Percentiles rank a stretch among this genome's conserved stretches.
Conservation (phyloP, 2,888 invertebrate species). For the Chaetogeoica ovagalla region DNA sequence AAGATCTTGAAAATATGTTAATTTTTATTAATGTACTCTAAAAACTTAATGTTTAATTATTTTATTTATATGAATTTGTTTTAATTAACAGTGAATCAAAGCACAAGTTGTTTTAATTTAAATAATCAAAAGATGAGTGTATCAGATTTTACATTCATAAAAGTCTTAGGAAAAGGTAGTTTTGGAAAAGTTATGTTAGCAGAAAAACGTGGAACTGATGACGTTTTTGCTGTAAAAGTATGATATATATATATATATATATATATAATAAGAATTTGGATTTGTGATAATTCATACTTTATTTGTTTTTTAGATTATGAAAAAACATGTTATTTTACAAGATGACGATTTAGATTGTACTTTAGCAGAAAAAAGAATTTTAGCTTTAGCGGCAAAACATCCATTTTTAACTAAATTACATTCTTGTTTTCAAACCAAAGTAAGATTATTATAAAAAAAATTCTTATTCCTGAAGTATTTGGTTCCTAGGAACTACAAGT, state of each 20-base stretch:
- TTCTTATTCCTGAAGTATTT: no score
- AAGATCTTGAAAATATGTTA: no score
- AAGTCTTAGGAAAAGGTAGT: slow-evolving; percentile 98
- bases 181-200: slow-evolving; percentile 99
- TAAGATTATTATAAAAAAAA: slow-evolving; percentile 57
- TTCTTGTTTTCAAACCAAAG: slow-evolving; percentile 94
- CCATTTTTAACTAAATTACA: slow-evolving; percentile 96
- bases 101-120: slow-evolving; percentile 57
- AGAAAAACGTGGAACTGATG: slow-evolving; percentile 88
- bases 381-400: slow-evolving; percentile 95
- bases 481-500: no score
- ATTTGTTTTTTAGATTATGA: slow-evolving; percentile 23
- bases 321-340: slow-evolving; percentile 94
- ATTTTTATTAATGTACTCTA: no score
- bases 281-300: slow-evolving; percentile 59
- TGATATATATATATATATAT: neutral
- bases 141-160: slow-evolving; percentile 94
- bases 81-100: slow-evolving; percentile 55
- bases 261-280: slow-evolving; percentile 55
- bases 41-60: neutral
- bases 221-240: slow-evolving; percentile 69
- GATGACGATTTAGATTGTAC: slow-evolving; percentile 99
- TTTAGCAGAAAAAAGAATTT: slow-evolving; percentile 96
- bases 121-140: slow-evolving; percentile 68
- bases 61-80: slow-evolving; percentile 55